Evolutionary conservation across 2,888 invertebrate genomes (phyloP).

Genomic region (Ormia ochracea): DNA sequence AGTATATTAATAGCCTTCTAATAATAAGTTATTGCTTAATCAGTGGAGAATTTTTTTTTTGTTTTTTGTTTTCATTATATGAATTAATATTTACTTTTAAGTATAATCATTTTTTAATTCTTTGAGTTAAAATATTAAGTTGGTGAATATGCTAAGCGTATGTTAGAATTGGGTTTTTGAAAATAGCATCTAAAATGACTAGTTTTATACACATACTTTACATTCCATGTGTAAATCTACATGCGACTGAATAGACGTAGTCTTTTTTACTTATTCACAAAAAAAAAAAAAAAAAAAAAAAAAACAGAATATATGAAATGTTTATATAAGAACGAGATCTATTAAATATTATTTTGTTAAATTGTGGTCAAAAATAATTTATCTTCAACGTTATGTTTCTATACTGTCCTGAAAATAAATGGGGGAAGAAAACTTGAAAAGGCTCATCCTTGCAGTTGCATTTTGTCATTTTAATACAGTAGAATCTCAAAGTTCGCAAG

Average conservation of each 20-base stretch:
- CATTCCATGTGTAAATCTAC: neutral
- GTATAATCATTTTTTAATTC: neutral
- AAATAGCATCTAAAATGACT: slow-evolving; percentile 58
- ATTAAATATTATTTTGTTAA: neutral
- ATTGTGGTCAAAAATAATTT: neutral
- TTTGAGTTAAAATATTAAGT: neutral
- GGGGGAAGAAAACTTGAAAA: neutral
- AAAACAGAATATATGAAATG: slow-evolving; percentile 10
- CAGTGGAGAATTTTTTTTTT: no score
- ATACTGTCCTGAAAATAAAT: neutral
- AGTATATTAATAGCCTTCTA: no score
- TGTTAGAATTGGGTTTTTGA: slow-evolving; percentile 8
- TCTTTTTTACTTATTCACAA: slow-evolving; percentile 5
- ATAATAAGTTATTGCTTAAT: no score
- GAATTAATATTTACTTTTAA: neutral
- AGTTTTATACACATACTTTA: slow-evolving; percentile 31
- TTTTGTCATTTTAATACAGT: neutral
- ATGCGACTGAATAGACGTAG: neutral
- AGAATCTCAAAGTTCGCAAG: no score
- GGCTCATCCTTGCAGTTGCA: neutral
- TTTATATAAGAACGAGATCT: slow-evolving; percentile 34
- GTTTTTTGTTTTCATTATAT: no score
- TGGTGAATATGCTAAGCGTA: slow-evolving; percentile 7
- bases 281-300: no score
- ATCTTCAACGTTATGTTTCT: neutral